Conservation (phyloP, 2,797 vertebrate species). For the Gymnoscopelus braueri region DNA sequence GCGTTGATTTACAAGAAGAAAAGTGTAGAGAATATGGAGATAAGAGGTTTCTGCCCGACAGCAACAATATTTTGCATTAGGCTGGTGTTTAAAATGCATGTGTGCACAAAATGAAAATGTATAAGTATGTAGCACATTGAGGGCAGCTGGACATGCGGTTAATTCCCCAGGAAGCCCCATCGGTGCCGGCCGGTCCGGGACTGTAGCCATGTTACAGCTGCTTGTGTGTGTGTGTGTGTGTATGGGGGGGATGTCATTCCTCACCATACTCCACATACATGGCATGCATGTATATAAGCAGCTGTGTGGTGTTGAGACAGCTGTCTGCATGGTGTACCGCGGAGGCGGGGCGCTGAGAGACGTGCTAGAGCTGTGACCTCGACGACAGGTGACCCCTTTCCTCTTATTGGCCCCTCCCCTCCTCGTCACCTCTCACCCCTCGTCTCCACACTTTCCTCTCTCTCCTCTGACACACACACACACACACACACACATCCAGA, state of each 20-base stretch:
- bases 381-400: slow-evolving; percentile 65
- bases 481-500: neutral
- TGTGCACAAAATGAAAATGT: slow-evolving; percentile 1
- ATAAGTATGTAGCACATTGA: slow-evolving; percentile 41
- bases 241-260: slow-evolving; percentile 75
- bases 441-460: slow-evolving; percentile 11
- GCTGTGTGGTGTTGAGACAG: slow-evolving; percentile 79
- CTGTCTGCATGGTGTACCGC: slow-evolving; percentile 71
- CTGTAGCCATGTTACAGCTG: slow-evolving; percentile 80
- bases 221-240: slow-evolving; percentile 70
- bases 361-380: slow-evolving; percentile 63
- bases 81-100: neutral
- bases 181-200: slow-evolving; percentile 84
- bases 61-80: too few relatives aligned
- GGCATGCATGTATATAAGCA: slow-evolving; percentile 73
- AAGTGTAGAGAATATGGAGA: too few relatives aligned
- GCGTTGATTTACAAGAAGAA: too few relatives aligned
- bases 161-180: slow-evolving; percentile 78
- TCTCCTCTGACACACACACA: neutral
- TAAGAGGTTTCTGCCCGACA: too few relatives aligned
- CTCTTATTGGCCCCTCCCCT: slow-evolving; percentile 1
- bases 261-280: slow-evolving; percentile 80
- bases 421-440: slow-evolving; percentile 2
- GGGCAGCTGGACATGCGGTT: slow-evolving; percentile 76
- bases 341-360: slow-evolving; percentile 78